Conservation (phyloP, 2,113 vertebrate species). For the Macaca fascicularis region DNA sequence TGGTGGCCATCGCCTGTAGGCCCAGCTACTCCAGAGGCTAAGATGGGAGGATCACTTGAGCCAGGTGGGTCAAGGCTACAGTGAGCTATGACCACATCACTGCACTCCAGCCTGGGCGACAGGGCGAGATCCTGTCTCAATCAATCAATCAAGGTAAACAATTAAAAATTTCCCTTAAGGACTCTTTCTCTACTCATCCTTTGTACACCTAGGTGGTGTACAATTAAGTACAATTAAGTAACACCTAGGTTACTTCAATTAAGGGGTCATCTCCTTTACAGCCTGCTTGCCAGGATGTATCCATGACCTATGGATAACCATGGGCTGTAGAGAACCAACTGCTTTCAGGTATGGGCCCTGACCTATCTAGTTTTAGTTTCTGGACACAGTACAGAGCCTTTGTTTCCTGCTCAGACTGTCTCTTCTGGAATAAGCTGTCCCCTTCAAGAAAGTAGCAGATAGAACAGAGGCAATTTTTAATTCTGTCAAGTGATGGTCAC, state of each 20-base stretch:
- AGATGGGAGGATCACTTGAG: too few species aligned
- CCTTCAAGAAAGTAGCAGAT: constrained; percentile 5
- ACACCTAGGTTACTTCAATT: not conserved
- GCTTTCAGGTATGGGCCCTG: not conserved
- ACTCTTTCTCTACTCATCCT: not conserved
- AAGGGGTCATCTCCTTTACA: not conserved
- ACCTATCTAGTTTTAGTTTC: not conserved
- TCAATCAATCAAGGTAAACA: too few species aligned
- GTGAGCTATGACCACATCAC: too few species aligned
- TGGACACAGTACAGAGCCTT: constrained; percentile 11
- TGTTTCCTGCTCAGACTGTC: not conserved
- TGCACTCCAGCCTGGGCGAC: too few species aligned
- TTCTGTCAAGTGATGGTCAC: constrained; percentile 2
- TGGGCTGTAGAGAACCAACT: not conserved
- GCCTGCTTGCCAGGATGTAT: not conserved
- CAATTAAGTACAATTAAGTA: too few species aligned
- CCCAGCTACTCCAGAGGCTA: too few species aligned
- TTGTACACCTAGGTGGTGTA: not conserved
- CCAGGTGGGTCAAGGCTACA: too few species aligned
- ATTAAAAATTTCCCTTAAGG: not conserved
- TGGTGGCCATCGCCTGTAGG: too few species aligned
- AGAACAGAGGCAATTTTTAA: not conserved
- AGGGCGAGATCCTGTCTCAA: too few species aligned
- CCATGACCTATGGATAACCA: not conserved
- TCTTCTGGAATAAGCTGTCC: not conserved